Percentiles rank a stretch among this genome's conserved stretches.
Conservation (phyloP, 2,888 invertebrate species). For the Philaethria dido region DNA sequence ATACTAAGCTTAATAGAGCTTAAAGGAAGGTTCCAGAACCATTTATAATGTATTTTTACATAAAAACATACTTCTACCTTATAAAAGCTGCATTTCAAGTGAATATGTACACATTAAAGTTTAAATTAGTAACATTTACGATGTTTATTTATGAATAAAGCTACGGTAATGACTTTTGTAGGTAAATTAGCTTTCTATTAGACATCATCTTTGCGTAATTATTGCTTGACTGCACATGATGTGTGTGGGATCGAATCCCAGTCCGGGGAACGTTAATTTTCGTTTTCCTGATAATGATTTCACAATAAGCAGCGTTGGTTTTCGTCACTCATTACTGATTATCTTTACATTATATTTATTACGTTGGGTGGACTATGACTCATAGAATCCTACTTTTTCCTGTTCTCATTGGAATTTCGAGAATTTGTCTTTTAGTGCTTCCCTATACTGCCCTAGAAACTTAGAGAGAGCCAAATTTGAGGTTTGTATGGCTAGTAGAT, state of each 20-base stretch:
- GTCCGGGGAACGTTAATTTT: not conserved
- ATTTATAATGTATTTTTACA: not conserved
- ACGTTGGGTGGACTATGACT: too few relatives aligned
- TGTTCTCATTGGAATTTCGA: too few relatives aligned
- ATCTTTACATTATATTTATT: too few relatives aligned
- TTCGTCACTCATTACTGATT: too few relatives aligned
- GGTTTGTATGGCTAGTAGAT: too few relatives aligned
- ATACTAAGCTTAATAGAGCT: not conserved
- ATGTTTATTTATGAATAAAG: constrained; percentile 6
- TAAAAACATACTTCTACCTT: not conserved
- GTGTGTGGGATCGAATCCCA: not conserved
- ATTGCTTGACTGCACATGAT: not conserved
- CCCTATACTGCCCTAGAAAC: too few relatives aligned
- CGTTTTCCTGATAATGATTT: not conserved
- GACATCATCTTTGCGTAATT: not conserved
- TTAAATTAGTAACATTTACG: not conserved
- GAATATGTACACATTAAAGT: not conserved
- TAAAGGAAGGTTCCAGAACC: not conserved
- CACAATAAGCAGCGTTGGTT: too few relatives aligned
- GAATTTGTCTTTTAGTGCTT: too few relatives aligned
- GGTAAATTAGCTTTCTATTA: not conserved
- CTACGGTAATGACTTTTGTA: not conserved
- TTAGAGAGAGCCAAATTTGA: too few relatives aligned
- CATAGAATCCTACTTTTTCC: too few relatives aligned
- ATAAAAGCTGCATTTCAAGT: not conserved